Evolutionary conservation across 1,140 invertebrate genomes (phyloP).

Genomic region (Diploscapter pachys): DNA sequence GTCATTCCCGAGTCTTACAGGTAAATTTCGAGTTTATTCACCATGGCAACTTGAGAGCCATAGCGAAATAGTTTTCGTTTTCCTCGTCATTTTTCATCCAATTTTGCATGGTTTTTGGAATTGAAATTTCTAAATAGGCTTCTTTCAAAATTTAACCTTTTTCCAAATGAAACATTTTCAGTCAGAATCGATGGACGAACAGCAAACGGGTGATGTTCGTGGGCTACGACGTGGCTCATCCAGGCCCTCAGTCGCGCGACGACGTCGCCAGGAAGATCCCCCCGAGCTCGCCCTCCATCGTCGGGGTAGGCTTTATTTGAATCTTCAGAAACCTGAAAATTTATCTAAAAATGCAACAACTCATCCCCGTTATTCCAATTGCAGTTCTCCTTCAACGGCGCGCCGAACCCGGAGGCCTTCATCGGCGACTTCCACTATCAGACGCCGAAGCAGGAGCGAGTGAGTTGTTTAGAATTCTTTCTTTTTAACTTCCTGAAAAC

Average conservation of each 20-base stretch:
- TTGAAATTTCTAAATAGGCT: too few relatives aligned
- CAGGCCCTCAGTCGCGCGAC: neutral
- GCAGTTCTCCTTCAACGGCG: slow-evolving; percentile 29
- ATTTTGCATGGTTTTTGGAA: too few relatives aligned
- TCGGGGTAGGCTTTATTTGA: slow-evolving; percentile 12
- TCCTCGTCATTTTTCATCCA: too few relatives aligned
- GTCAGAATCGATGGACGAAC: neutral
- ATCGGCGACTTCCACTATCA: slow-evolving; percentile 37
- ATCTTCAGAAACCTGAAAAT: neutral
- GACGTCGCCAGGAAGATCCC: neutral
- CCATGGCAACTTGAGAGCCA: neutral
- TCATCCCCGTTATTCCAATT: neutral
- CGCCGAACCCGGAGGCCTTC: neutral
- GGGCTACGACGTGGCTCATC: slow-evolving; percentile 25
- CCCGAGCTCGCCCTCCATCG: slow-evolving; percentile 6
- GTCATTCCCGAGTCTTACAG: neutral
- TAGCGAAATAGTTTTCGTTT: too few relatives aligned
- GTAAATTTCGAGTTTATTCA: neutral
- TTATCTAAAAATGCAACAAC: neutral
- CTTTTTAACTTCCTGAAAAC: neutral
- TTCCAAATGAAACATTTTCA: slow-evolving; percentile 5
- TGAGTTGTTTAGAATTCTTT: neutral
- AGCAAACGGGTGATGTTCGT: slow-evolving; percentile 4
- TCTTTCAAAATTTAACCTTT: neutral
- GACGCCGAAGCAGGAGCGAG: slow-evolving; percentile 11